These are phyloP conservation scores for Ommatoiulus sabulosus DNA, from an alignment of 2,888 invertebrate species.

Conservation along the genomic window DNA sequence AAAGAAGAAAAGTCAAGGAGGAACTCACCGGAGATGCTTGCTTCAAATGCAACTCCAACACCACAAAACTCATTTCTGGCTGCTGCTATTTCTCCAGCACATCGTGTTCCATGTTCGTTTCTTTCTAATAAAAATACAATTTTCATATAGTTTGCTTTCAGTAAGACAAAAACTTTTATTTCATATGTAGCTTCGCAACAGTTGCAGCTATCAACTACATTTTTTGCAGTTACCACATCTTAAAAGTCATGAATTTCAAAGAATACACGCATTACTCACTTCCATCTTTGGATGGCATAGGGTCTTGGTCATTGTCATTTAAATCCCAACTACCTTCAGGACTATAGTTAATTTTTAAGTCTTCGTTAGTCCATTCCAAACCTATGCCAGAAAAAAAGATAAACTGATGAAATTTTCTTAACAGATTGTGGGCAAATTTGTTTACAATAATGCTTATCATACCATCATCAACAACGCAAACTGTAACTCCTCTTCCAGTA, in stretches of 20 bases:
- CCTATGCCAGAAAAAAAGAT: conserved; percentile 47
- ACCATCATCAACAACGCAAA: conserved; percentile 59
- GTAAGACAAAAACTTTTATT: too few species aligned
- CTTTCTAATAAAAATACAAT: conserved; percentile 48
- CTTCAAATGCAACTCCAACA: conserved; percentile 68
- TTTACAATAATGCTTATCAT: not conserved
- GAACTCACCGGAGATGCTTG: conserved; percentile 62
- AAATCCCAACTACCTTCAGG: conserved; percentile 58
- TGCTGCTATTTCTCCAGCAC: conserved; percentile 69
- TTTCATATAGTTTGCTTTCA: not conserved
- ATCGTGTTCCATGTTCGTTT: conserved; percentile 67
- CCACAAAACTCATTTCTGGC: conserved; percentile 67
- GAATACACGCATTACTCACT: conserved; percentile 7
- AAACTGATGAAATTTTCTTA: not conserved
- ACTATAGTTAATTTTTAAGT: conserved; percentile 57
- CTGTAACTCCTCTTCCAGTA: conserved; percentile 58
- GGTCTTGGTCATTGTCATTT: conserved; percentile 58
- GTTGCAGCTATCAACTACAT: too few species aligned
- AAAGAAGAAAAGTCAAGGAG: not conserved
- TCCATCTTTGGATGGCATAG: conserved; percentile 56
- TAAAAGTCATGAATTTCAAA: too few species aligned
- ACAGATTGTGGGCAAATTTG: not conserved
- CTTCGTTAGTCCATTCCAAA: conserved; percentile 57
- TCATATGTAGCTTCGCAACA: too few species aligned
- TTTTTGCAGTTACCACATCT: too few species aligned